Conservation (phyloP, 2,888 invertebrate genomes). For the Dione vanillae region DNA sequence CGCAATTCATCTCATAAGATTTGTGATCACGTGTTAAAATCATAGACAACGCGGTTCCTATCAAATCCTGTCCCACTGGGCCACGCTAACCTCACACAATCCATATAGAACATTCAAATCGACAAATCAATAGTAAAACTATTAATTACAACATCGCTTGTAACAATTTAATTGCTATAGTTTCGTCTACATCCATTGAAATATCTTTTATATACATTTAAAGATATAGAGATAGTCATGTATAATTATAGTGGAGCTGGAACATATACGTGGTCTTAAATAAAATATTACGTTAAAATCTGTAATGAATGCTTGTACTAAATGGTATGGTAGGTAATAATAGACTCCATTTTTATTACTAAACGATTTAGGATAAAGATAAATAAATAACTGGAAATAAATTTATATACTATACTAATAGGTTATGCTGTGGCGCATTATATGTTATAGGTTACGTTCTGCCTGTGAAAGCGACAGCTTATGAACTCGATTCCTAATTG, state of each 20-base stretch:
- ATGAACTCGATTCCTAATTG: too few relatives aligned
- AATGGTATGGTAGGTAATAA: not conserved
- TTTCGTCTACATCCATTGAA: not conserved
- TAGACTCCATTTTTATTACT: not conserved
- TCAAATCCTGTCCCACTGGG: too few relatives aligned
- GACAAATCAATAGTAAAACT: not conserved
- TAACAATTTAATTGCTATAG: constrained; percentile 17
- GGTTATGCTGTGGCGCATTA: too few relatives aligned
- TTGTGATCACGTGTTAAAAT: too few relatives aligned
- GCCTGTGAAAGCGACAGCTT: too few relatives aligned
- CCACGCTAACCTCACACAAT: not conserved
- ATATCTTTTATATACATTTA: not conserved
- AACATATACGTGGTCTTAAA: not conserved
- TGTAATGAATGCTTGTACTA: not conserved
- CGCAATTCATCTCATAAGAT: too few relatives aligned
- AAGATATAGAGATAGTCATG: not conserved
- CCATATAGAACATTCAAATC: not conserved
- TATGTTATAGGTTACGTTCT: too few relatives aligned
- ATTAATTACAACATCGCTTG: not conserved
- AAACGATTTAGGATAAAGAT: not conserved
- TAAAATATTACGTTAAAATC: constrained; percentile 1
- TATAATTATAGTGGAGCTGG: constrained; percentile 12
- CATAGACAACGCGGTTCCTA: too few relatives aligned
- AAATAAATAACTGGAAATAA: not conserved
- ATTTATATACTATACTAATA: too few relatives aligned